phyloP scores from a whole-genome alignment of 2,113 vertebrate species.

The Heteronetta atricapilla region DNA sequence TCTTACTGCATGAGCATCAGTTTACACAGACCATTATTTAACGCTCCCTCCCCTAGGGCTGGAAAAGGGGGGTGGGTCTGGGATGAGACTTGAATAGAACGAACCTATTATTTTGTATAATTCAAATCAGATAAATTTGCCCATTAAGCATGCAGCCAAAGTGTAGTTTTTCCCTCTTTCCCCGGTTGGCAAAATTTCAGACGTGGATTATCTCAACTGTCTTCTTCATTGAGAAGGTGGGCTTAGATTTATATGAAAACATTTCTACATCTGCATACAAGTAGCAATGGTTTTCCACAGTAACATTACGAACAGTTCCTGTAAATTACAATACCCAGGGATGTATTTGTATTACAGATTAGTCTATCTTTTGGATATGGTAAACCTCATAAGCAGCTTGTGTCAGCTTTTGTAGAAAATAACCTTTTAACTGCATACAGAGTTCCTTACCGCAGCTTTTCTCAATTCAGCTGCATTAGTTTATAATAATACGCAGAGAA shows the following conservation, averaged over 20 bases:
- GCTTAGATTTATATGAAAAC: background rate
- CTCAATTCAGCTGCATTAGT: accelerated
- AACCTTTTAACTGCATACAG: background rate
- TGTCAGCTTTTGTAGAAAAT: background rate
- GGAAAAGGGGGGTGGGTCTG: conserved; percentile 66
- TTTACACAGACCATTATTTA: conserved; percentile 73
- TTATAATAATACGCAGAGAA: background rate
- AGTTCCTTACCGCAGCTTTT: background rate
- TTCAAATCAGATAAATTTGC: conserved; percentile 58
- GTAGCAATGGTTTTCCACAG: background rate
- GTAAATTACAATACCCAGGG: background rate
- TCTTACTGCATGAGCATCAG: conserved; percentile 69
- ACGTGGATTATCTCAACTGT: background rate
- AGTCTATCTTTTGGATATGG: background rate
- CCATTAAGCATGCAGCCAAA: background rate
- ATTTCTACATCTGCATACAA: background rate
- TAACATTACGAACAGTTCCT: background rate
- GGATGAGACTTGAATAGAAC: conserved; percentile 54
- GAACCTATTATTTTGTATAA: conserved; percentile 60
- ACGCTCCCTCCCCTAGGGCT: conserved; percentile 72
- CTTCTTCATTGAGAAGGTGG: background rate
- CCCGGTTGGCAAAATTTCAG: background rate
- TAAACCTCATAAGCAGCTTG: background rate
- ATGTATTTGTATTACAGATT: background rate
- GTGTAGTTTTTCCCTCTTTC: background rate